Conservation (phyloP, 2,888 invertebrate genomes). For the Tiliacea aurago region DNA sequence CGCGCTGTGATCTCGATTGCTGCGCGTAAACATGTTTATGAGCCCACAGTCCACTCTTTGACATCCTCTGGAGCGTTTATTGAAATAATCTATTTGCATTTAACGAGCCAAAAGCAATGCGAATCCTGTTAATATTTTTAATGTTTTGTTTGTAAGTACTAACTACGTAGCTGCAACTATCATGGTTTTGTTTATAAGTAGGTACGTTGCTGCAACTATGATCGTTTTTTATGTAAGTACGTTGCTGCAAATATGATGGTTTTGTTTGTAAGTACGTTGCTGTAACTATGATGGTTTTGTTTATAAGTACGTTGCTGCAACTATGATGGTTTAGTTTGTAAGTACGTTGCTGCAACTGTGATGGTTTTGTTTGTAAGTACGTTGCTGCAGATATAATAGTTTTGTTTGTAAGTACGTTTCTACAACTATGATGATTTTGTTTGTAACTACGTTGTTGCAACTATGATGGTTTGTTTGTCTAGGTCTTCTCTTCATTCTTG, state of each 20-base stretch:
- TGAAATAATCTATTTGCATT: constrained; percentile 64
- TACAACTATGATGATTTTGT: too few relatives aligned
- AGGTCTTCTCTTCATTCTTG: neutral
- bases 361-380: neutral
- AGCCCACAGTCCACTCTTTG: constrained; percentile 64
- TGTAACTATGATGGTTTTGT: too few relatives aligned
- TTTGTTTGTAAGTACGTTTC: too few relatives aligned
- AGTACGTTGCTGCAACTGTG: neutral
- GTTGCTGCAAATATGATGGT: neutral
- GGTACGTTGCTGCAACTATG: neutral
- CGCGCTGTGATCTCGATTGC: constrained; percentile 40
- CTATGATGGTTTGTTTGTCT: neutral
- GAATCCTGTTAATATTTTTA: constrained; percentile 13
- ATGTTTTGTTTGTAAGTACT: neutral
- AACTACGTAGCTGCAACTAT: neutral
- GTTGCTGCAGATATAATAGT: too few relatives aligned
- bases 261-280: neutral
- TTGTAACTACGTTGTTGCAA: neutral
- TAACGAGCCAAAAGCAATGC: constrained; percentile 35
- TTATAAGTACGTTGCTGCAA: neutral
- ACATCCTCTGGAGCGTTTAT: constrained; percentile 67
- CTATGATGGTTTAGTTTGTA: neutral
- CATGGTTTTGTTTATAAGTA: too few relatives aligned
- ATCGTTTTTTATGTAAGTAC: neutral
- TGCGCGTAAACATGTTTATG: constrained; percentile 70